Evolutionary conservation across 2,888 invertebrate genomes (phyloP), one percentile per base, ranked within the genome.

Genomic region (Apodemia hepburni): DNA sequence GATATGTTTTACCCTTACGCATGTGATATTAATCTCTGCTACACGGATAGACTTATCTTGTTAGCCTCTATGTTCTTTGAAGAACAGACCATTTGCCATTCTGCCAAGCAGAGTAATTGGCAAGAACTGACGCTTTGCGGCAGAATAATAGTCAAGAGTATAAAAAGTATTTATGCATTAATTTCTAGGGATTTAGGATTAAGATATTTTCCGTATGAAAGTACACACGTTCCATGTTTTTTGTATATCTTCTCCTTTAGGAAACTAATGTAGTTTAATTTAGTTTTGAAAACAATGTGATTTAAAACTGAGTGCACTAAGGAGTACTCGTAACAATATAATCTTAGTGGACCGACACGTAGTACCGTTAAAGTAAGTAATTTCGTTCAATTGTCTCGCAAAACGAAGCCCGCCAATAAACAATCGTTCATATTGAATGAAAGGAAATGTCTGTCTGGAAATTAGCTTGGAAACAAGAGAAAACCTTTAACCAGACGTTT

Each of bases 351-450:
- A 74, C 66, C 69, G 71, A 73, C 75, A 74, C 73, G 72, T 66
- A 71, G 81, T 80, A 71, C 84, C 82, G 86, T 84, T 87, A 81
- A 81, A 82, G 78, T 78, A 77, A 76, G 81, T 79, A 85, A 86
- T 85, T 88, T 82, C 77, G 83, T 79, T 77, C 87, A 84, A 88
- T 88, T 86, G 89, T 89, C 80, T 88, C 81, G 80, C 83, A 79
- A 84, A 84, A 82, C 79, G 81, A 75, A 80, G 76, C 79, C 78
- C 74, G 82, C 80, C 85, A 83, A 88, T 89, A 87, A 86, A 91
- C 90, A 88, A 90, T 90, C 85, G 91, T 75, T 89, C 85, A 90
- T 90, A 89, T 82, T 90, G 88, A 91, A 91, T 91, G 89, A 88
- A 78, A 89, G 90, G 90, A 91, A 89, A 87, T 87, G 90, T 90